Evolutionary conservation across 1,140 invertebrate genomes (phyloP), one percentile per base, ranked within the genome.

Genomic region (Drosophila takahashii): DNA sequence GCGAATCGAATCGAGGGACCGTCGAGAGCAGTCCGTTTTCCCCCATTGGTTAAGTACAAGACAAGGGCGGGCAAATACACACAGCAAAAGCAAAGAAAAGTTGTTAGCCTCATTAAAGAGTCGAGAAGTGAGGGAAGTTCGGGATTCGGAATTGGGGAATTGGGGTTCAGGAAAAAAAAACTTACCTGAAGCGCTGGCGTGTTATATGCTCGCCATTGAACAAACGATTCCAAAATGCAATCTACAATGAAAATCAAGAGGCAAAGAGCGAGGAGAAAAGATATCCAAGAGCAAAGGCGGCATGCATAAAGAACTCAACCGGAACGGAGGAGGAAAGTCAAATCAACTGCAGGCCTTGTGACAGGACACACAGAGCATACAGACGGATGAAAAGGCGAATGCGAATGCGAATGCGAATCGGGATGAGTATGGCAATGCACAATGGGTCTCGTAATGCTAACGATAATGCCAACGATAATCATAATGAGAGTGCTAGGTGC

Each of bases 181-280:
- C 81, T 86, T 86, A 91, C 90, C 90, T 90, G 85, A 91, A 91
- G 37, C 66, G 69, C 51, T 81, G 76, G 62, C 89, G 89, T 56
- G 89, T 80, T 77, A 89, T 85, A 45, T 86, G 77, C 61, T 85
- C 90, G 67, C 85, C 90, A 91, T 86, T 90, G 80, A 91, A 91
- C 66, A 91, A 79, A 71, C 90, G 90, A 87, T 91, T 91, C 90
- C 90, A 91, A 69, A 89, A 77, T 85, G 84, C 86, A 89, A 91
- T 91, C 90, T 91, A 89, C 64, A 76, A 85, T 71, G 75, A 69
- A 74, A 78, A 86, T 71, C 72, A 69, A 69, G 71, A 74, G 47
- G 74, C 66, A 70, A 47, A 37, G 45, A 66, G 41, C 34, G 34
- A 39, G 51, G 51, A 69, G 64, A 47, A 53, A 44, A 53, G 29